phyloP scores from a whole-genome alignment of 2,113 vertebrate genomes.

The Menura novaehollandiae region DNA sequence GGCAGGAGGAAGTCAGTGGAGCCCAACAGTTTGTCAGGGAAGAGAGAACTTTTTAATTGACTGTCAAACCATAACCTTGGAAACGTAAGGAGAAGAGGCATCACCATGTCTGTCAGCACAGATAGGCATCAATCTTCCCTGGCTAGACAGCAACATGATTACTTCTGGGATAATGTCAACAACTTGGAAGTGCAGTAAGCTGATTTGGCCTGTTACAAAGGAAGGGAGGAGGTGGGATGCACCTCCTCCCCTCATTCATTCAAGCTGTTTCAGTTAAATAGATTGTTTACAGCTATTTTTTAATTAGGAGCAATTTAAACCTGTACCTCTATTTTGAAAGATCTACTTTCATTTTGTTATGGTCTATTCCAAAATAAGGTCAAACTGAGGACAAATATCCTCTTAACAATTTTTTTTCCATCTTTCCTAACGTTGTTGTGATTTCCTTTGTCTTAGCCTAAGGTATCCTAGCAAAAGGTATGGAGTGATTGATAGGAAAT shows the following conservation, averaged over 20 bases:
- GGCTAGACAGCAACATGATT: constrained; percentile 47
- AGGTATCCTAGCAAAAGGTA: neutral
- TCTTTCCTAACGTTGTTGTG: neutral
- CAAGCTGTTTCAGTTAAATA: neutral
- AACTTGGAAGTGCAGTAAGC: neutral
- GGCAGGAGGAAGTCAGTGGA: neutral
- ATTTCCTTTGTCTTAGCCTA: neutral
- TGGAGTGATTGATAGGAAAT: neutral
- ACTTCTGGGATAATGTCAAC: constrained; percentile 25
- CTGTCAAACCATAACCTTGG: constrained; percentile 29
- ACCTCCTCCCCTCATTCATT: neutral
- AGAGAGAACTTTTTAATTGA: constrained; percentile 47
- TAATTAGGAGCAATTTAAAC: neutral
- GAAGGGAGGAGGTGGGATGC: neutral
- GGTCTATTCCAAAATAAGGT: neutral
- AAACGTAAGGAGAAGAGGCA: constrained; percentile 20
- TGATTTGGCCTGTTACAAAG: constrained; percentile 5
- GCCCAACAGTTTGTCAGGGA: neutral
- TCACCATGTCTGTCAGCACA: constrained; percentile 28
- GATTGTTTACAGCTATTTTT: neutral
- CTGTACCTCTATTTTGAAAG: neutral
- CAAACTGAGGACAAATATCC: neutral
- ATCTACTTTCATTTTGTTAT: neutral
- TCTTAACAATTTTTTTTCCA: neutral
- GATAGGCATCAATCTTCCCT: constrained; percentile 24